Evolutionary conservation across 2,113 vertebrate species (phyloP), one percentile per base, ranked within the genome.

Genomic region (Ceratotherium simum): DNA sequence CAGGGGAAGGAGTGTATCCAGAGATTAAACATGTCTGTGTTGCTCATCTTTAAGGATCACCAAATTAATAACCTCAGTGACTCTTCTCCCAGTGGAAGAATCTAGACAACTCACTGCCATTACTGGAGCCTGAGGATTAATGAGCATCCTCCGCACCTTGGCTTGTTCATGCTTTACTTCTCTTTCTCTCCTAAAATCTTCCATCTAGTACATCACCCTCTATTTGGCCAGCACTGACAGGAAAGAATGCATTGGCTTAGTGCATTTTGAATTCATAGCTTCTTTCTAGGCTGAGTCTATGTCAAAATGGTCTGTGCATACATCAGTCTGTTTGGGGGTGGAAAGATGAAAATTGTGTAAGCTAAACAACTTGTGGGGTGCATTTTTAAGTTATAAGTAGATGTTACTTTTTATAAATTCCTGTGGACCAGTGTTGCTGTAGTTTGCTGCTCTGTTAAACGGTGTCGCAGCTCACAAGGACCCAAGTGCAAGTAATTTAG

Each of bases 141-240:
- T 73, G 48, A 93, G 10, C 16, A 12, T 78, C 25, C n/a, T 88
- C 46, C 3, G 14, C 10, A 69, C 4, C 16, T 87, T 88, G 65
- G 36, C 65, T 95, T 56, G 29, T 46, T 82, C 16, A 8, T 70
- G 31, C 4, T 72, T 82, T 36, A 36, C 54, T 94, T 94, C 36
- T 94, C 17, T 95, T 90, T 91, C 31, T 95, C 33, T 92, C 76
- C 42, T 92, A 48, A 86, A 96, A 87, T 70, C 72, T 94, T 94
- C 29, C 72, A 48, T 92, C 33, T 73, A 80, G 87, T 79, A 54
- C 27, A 36, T 79, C 36, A 14, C 60, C 42, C 25, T 93, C 39
- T 96, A 23, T 73, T 64, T 85, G n/a, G 13, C 58, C 60, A 64
- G n/a, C 54, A 90, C 23, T 33, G 4, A 90, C 8, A 65, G 69